These are phyloP conservation scores for Drosophila testacea DNA, from an alignment of 2,888 invertebrate genomes.

Conservation along the genomic window DNA sequence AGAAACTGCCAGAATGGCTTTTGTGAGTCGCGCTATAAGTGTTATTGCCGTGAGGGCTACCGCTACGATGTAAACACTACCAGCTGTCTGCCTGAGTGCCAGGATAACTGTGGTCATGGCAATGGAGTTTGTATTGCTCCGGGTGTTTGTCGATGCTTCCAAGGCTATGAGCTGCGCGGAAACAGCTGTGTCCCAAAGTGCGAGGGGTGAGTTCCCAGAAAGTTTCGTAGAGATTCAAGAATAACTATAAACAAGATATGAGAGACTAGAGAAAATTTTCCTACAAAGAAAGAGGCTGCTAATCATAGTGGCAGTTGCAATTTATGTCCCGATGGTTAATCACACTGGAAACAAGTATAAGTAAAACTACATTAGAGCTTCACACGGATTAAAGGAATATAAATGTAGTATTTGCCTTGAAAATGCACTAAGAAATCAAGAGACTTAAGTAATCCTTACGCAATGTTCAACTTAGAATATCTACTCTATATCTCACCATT, in stretches of 20 bases:
- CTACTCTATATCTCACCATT: no score
- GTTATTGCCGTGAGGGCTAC: constrained; percentile 83
- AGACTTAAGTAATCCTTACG: background rate
- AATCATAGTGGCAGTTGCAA: no score
- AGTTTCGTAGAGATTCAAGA: background rate
- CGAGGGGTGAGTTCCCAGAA: constrained; percentile 62
- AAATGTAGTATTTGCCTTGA: background rate
- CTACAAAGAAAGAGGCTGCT: no score
- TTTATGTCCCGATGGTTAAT: no score
- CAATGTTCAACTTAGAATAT: no score
- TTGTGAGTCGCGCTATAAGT: constrained; percentile 85
- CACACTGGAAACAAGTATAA: no score
- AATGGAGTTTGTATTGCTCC: constrained; percentile 88
- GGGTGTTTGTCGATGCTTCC: constrained; percentile 87
- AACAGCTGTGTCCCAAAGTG: constrained; percentile 83
- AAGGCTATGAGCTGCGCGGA: constrained; percentile 85
- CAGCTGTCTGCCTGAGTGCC: constrained; percentile 81
- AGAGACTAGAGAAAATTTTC: no score
- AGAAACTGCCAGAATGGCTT: constrained; percentile 85
- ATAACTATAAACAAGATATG: background rate
- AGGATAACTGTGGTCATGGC: constrained; percentile 82
- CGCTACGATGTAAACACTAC: constrained; percentile 72
- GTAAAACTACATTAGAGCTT: no score
- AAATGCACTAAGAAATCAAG: background rate
- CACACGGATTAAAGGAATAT: no score